Conservation (phyloP, 2,888 invertebrate genomes). For the Drosophila austrosaltans region DNA sequence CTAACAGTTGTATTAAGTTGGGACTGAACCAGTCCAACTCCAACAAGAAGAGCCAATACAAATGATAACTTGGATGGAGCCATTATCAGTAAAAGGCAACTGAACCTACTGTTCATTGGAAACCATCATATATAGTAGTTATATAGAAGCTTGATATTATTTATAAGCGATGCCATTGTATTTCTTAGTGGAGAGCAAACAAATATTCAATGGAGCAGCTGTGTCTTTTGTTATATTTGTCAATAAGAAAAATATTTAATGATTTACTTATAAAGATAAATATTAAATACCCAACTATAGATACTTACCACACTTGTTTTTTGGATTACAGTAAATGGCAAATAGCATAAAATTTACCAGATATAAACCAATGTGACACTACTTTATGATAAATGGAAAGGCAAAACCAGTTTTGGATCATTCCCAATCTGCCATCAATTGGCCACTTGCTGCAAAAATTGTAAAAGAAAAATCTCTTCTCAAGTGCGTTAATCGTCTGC, state of each 20-base stretch:
- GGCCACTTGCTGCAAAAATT: conserved; percentile 4
- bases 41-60: conserved; percentile 1
- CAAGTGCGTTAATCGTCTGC: conserved; percentile 20
- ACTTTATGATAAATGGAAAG: background rate
- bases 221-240: background rate
- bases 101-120: background rate
- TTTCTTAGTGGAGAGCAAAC: background rate
- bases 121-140: conserved; percentile 9
- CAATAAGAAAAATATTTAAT: conserved; percentile 1
- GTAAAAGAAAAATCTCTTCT: conserved; percentile 11
- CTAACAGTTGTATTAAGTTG: conserved; percentile 25
- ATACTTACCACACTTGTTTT: background rate
- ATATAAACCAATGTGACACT: background rate
- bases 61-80: conserved; percentile 3
- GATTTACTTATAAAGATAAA: background rate
- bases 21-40: background rate
- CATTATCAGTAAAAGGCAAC: conserved; percentile 9
- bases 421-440: conserved; percentile 7
- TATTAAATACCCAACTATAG: background rate
- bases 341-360: background rate
- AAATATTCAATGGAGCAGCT: conserved; percentile 11
- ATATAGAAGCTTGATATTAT: background rate
- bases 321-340: background rate
- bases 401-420: background rate
- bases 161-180: background rate